Evolutionary conservation across 2,888 invertebrate species (phyloP).

Genomic region (Linnaemya tessellans): DNA sequence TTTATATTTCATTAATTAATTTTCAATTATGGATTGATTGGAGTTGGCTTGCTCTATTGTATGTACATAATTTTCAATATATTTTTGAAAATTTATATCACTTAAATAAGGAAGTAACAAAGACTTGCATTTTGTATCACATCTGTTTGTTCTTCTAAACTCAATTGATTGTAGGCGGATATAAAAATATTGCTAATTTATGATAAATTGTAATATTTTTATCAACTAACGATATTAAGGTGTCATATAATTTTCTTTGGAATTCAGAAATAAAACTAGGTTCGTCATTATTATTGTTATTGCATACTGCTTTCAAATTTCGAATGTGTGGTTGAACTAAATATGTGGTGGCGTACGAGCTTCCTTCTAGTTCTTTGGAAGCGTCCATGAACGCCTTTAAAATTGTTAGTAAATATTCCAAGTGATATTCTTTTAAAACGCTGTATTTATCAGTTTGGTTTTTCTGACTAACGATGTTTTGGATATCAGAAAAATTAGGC

Average conservation of each 20-base stretch:
- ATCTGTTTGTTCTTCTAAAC: slow-evolving; percentile 47
- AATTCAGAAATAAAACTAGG: slow-evolving; percentile 50
- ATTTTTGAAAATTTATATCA: slow-evolving; percentile 65
- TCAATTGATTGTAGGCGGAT: too few species aligned
- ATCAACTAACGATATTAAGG: slow-evolving; percentile 51
- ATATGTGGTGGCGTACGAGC: too few species aligned
- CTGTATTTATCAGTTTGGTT: slow-evolving; percentile 43
- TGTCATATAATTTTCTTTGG: slow-evolving; percentile 47
- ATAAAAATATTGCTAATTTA: too few species aligned
- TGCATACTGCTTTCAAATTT: slow-evolving; percentile 48
- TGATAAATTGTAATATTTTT: too few species aligned
- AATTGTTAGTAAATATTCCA: slow-evolving; percentile 55
- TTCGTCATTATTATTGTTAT: slow-evolving; percentile 48
- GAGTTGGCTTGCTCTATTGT: too few species aligned
- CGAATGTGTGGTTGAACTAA: slow-evolving; percentile 55
- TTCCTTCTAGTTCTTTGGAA: too few species aligned
- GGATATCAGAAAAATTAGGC: slow-evolving; percentile 41
- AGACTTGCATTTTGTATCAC: slow-evolving; percentile 28
- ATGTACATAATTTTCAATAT: too few species aligned
- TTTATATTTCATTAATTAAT: too few species aligned
- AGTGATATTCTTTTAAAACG: slow-evolving; percentile 49
- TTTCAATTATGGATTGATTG: too few species aligned
- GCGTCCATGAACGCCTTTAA: too few species aligned
- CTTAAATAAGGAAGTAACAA: slow-evolving; percentile 39
- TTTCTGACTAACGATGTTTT: slow-evolving; percentile 44